phyloP scores from a whole-genome alignment of 2,888 invertebrate genomes.

The Rhagonycha lutea region DNA sequence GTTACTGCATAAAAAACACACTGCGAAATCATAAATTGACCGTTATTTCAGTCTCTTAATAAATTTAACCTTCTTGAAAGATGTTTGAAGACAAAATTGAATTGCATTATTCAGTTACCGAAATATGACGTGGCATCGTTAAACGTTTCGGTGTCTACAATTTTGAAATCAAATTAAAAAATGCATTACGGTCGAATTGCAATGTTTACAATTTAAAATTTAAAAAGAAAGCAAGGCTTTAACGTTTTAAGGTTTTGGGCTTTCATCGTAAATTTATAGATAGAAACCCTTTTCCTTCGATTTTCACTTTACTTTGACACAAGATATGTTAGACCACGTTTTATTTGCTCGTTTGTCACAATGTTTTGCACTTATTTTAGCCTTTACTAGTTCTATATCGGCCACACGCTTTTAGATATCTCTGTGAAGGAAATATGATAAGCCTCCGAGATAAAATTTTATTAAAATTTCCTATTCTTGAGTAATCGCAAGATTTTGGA shows the following conservation, averaged over 20 bases:
- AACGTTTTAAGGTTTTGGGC: constrained; percentile 1
- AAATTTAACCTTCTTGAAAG: constrained; percentile 1
- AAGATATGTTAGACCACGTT: constrained; percentile 28
- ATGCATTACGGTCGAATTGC: neutral
- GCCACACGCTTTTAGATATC: constrained; percentile 18
- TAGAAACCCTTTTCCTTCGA: constrained; percentile 30
- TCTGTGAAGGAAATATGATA: constrained; percentile 6
- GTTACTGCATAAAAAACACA: constrained; percentile 12
- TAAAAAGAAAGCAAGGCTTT: neutral
- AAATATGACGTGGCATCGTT: constrained; percentile 5
- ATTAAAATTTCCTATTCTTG: neutral
- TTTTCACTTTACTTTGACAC: constrained; percentile 33
- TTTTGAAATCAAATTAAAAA: neutral
- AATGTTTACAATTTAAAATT: neutral
- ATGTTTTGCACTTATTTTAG: constrained; percentile 22
- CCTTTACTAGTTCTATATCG: constrained; percentile 14
- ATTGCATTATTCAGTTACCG: constrained; percentile 9
- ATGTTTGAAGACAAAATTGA: neutral
- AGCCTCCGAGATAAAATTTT: neutral
- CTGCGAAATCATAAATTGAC: constrained; percentile 11
- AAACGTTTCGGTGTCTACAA: neutral
- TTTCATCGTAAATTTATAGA: constrained; percentile 24
- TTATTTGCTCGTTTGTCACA: constrained; percentile 33
- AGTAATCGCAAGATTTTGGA: neutral
- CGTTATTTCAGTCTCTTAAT: constrained; percentile 1